Percentiles rank a stretch among this genome's conserved stretches.
Conservation (phyloP, 2,113 vertebrate species). For the Sylvia atricapilla region DNA sequence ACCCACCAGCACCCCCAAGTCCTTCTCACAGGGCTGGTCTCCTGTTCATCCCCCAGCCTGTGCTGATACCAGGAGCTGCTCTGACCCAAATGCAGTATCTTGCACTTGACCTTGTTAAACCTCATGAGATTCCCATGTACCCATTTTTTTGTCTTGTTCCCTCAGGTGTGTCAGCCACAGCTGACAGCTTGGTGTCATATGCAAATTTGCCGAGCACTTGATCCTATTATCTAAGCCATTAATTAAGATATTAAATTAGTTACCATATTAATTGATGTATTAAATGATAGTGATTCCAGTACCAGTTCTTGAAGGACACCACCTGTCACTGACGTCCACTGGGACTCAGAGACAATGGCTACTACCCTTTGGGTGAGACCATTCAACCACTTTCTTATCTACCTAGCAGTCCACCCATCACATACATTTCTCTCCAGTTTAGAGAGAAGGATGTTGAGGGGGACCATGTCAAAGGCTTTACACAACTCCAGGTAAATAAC, state of each 20-base stretch:
- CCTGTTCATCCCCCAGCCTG: background rate
- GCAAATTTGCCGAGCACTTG: too few species aligned
- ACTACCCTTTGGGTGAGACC: background rate
- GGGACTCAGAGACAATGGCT: background rate
- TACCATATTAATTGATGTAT: background rate
- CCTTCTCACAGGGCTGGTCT: background rate
- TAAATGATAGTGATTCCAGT: background rate
- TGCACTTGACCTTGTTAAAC: background rate
- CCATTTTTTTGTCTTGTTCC: background rate
- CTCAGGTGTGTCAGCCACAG: background rate
- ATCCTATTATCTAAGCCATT: background rate
- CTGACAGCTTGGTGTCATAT: background rate
- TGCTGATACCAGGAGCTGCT: rapidly evolving
- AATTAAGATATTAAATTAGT: background rate
- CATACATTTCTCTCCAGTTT: background rate
- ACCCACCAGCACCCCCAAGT: background rate
- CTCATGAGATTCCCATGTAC: background rate
- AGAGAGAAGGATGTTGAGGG: background rate
- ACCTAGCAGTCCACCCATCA: background rate
- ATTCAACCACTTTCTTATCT: background rate
- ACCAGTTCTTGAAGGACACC: background rate
- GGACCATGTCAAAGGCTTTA: background rate
- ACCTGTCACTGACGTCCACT: background rate
- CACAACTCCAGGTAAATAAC: background rate
- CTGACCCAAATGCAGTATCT: background rate